Evolutionary conservation across 2,113 vertebrate species (phyloP), one percentile per base, ranked within the genome.

Genomic region (Catagonus wagneri): DNA sequence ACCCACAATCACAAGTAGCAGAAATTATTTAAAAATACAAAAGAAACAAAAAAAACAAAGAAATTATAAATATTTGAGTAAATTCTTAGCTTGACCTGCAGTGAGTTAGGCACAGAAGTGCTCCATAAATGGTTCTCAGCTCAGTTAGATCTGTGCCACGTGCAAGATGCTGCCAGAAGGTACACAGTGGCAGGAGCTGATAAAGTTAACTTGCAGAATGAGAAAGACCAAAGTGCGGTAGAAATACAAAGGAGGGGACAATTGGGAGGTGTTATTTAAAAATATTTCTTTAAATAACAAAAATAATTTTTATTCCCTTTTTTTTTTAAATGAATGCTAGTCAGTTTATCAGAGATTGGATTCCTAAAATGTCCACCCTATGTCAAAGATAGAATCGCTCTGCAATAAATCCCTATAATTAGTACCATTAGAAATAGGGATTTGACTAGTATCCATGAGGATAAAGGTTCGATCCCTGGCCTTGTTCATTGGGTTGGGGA

Each of bases 301-400:
- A 89, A 66, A 83, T 91, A 58, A 68, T 44, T 52, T 94, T 85
- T 89, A 29, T 92, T 84, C 44, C n/a, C n/a, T 34, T 23, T 22
- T 72, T 63, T 27, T 65, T 83, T 83, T 15, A 27, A 63, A 25
- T 34, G 32, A 83, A 71, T 63, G 25, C 19, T 84, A 60, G 52
- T 85, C 52, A 89, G 32, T 76, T 32, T 87, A 65, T 54, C 56
- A n/a, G 3, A 83, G 32, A 63, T 52, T 58, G 95, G 32, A 80
- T 36, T 90, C 32, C 61, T 89, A 68, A 92, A 39, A 87, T 56
- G 1, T 68, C 36, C 68, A 32, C 50, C 83, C 76, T 78, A 20
- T 83, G 23, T 85, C 15, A 50, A 56, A 93, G 29, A 50, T 16
- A 84, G 29, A 90, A 36, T 74, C 78, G 34, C 44, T 92, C 25